Conservation (phyloP, 2,113 vertebrate species). For the Amia ocellicauda region DNA sequence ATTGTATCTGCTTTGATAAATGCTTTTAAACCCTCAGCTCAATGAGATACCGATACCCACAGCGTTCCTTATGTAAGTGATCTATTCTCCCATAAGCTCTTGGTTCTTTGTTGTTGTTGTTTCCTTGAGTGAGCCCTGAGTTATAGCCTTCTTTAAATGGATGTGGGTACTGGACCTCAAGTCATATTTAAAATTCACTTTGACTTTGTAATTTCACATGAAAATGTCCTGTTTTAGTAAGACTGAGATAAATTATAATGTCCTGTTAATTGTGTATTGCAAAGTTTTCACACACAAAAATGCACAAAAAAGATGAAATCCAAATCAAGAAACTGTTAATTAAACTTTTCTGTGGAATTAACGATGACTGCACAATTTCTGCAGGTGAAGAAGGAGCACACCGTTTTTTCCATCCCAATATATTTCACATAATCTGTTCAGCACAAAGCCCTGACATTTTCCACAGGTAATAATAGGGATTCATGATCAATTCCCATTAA, state of each 20-base stretch:
- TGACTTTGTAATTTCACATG: neutral
- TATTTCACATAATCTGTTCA: too few relatives aligned
- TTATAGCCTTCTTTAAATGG: too few relatives aligned
- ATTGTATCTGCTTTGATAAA: neutral
- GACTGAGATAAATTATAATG: too few relatives aligned
- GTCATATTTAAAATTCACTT: neutral
- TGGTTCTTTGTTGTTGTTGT: neutral
- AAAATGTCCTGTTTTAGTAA: too few relatives aligned
- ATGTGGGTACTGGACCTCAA: neutral
- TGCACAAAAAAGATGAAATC: too few relatives aligned
- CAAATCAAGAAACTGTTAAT: too few relatives aligned
- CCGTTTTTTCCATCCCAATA: neutral
- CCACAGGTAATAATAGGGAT: neutral
- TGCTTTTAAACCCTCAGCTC: neutral
- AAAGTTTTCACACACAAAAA: too few relatives aligned
- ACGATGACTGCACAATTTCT: too few relatives aligned
- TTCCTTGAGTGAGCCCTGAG: too few relatives aligned
- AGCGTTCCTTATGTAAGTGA: neutral
- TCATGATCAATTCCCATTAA: neutral
- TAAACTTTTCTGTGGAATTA: too few relatives aligned
- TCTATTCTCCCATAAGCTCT: neutral
- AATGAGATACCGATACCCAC: neutral
- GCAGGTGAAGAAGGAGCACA: too few relatives aligned
- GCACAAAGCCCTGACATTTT: neutral
- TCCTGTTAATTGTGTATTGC: too few relatives aligned